Conservation (phyloP, 2,888 invertebrate species). For the Zhuqinia jingwanae region DNA sequence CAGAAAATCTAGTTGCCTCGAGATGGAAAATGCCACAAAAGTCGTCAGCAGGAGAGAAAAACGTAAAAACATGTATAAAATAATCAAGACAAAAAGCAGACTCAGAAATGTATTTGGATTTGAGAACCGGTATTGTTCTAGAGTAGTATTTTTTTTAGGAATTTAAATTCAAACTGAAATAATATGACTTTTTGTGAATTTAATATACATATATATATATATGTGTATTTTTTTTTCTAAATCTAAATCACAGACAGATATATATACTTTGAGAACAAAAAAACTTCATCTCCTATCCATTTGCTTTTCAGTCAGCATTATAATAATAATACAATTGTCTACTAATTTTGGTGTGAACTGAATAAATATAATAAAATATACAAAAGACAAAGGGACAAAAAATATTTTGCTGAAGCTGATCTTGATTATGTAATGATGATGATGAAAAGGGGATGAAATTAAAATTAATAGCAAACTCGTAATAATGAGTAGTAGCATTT, state of each 20-base stretch:
- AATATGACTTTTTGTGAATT: too few species aligned
- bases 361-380: constrained; percentile 8
- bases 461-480: not conserved
- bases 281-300: constrained; percentile 39
- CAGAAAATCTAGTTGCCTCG: not conserved
- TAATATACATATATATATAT: too few species aligned
- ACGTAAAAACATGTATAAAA: too few species aligned
- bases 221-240: not conserved
- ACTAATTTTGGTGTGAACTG: constrained; percentile 64
- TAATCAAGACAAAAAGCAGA: too few species aligned
- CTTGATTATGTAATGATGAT: not conserved
- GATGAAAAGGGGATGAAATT: constrained; percentile 42
- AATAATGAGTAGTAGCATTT: not conserved
- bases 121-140: not conserved
- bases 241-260: not conserved
- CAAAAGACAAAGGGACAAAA: constrained; percentile 55
- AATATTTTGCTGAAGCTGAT: constrained; percentile 32
- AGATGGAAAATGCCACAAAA: constrained; percentile 13
- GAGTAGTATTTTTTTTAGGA: constrained; percentile 5
- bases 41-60: not conserved
- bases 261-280: not conserved
- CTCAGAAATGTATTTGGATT: too few species aligned
- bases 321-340: constrained; percentile 65
- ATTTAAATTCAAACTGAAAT: not conserved
- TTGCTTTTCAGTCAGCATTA: not conserved